Evolutionary conservation across 2,797 vertebrate genomes (phyloP), one percentile per base, ranked within the genome.

Genomic region (Hylomyscus alleni): DNA sequence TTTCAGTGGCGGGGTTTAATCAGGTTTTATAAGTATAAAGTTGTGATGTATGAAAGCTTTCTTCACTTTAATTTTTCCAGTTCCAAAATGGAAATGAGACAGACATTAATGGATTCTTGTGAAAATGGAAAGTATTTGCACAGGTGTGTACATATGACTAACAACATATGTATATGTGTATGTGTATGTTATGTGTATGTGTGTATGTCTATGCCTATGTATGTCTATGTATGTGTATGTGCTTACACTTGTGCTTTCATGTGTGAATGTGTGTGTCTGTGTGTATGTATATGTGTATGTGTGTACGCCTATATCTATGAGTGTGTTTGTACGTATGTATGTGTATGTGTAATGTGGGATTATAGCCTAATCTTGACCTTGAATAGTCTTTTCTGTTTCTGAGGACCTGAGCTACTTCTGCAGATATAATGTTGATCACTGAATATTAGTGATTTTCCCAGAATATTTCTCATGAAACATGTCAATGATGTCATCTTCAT

Each of bases 301-400:
- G 8, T 52, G 1, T 52, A 2, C 52, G 75, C 34, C 1, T 52
- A 24, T 56, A 17, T 78, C 56, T 58, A 22, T 17, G 4, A n/a
- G n/a, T 56, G 7, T 37, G 22, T 9, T 12, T 37, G 22, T n/a
- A 0, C 34, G 2, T n/a, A 31, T 3, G 11, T 24, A 37, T 56
- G n/a, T 26, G 24, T 40, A 40, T 29, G n/a, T 60, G 12, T 58
- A 37, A 40, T 82, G 56, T 83, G 40, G 15, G 15, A 83, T 65
- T 69, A 81, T 94, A 4, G 9, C 37, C 78, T 19, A 87, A 29
- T 62, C 60, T 84, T 88, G 76, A 81, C 13, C 5, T 95, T 89
- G 4, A 75, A 60, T 34, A 29, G 14, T 90, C 17, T 84, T 91
- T 94, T 90, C 54, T 69, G 73, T 69, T 83, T 93, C 85, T 90